Percentiles rank a stretch among this genome's conserved stretches.
These are phyloP conservation scores for Neelides sp. DNA, from an alignment of 1,140 invertebrate genomes.

Conservation along the genomic window DNA sequence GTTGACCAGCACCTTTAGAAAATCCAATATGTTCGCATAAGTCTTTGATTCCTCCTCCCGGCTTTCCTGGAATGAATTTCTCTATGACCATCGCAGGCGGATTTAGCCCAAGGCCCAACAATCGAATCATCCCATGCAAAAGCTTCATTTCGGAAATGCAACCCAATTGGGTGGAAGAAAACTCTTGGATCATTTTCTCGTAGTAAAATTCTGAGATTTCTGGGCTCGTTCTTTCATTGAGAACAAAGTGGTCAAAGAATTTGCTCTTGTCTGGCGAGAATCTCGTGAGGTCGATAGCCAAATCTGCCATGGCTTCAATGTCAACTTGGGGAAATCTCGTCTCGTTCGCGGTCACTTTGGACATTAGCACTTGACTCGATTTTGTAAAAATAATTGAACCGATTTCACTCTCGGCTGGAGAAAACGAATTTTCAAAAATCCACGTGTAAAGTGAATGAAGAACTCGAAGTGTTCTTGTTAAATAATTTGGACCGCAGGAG, in stretches of 20 bases:
- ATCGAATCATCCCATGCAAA: too few species aligned
- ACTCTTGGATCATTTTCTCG: too few species aligned
- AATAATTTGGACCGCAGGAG: conserved; percentile 3
- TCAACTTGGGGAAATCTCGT: conserved; percentile 9
- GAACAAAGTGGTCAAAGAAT: conserved; percentile 17
- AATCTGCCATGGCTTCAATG: conserved; percentile 8
- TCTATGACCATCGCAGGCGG: too few species aligned
- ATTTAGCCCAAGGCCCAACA: too few species aligned
- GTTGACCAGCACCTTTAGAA: too few species aligned
- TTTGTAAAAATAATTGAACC: neutral
- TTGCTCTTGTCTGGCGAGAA: neutral
- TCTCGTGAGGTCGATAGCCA: conserved; percentile 13
- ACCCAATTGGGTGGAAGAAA: too few species aligned
- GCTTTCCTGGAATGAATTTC: too few species aligned
- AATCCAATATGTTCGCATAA: too few species aligned
- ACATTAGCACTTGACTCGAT: neutral
- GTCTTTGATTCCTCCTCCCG: too few species aligned
- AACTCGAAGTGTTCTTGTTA: neutral
- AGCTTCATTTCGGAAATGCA: too few species aligned
- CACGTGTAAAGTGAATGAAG: conserved; percentile 1
- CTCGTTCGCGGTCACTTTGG: neutral
- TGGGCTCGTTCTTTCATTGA: conserved; percentile 9
- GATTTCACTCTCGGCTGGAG: conserved; percentile 4
- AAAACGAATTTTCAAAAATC: conserved; percentile 2
- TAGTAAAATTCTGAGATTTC: too few species aligned